Evolutionary conservation across 2,797 vertebrate genomes (phyloP).

Genomic region (Eurystomus glaucurus): DNA sequence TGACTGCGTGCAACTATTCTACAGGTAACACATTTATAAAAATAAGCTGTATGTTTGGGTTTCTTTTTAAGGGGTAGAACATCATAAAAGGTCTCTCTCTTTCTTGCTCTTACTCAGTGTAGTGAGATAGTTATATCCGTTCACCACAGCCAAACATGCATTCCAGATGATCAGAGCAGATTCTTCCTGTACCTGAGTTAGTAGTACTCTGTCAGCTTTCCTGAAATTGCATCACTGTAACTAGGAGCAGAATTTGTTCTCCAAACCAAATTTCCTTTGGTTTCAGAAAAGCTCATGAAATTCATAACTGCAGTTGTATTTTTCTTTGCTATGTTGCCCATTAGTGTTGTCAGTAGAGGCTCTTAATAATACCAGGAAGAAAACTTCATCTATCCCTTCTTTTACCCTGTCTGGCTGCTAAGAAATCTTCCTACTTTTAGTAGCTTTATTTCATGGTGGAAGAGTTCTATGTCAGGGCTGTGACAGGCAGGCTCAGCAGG

Average conservation of each 20-base stretch:
- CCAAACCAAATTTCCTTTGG: constrained; percentile 5
- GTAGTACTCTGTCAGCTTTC: not conserved
- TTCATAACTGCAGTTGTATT: constrained; percentile 33
- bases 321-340: not conserved
- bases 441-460: not conserved
- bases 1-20: not conserved
- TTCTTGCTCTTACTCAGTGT: not conserved
- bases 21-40: constrained; percentile 42
- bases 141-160: not conserved
- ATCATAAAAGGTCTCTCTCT: not conserved
- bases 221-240: constrained; percentile 10
- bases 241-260: not conserved
- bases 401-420: not conserved
- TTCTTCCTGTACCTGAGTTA: not conserved
- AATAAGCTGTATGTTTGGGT: not conserved
- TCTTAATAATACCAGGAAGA: not conserved
- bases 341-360: not conserved
- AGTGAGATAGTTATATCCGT: not conserved
- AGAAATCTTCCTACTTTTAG: not conserved
- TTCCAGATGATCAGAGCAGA: not conserved
- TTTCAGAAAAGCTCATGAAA: constrained; percentile 36
- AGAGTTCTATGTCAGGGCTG: not conserved
- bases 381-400: not conserved
- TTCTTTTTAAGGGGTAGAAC: not conserved
- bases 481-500: not conserved